A percentile compares a stretch with the other conserved stretches of the same genome.
phyloP scores from a whole-genome alignment of 2,113 vertebrate genomes.

The Puma concolor region DNA sequence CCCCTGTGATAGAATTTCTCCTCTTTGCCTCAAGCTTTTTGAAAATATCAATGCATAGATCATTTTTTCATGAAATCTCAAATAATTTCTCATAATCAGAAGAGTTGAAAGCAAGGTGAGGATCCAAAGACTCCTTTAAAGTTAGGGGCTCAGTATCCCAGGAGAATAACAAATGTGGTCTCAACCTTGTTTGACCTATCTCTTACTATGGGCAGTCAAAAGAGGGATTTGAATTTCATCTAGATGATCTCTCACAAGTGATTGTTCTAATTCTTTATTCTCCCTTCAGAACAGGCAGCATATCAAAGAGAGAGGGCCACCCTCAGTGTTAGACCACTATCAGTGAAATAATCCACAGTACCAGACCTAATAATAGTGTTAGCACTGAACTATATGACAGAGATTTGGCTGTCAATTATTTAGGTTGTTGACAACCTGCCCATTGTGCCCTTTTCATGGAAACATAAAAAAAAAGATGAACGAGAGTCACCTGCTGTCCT shows the following conservation, averaged over 20 bases:
- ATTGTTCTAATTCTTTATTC: background rate
- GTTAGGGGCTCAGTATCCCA: background rate
- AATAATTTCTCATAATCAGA: background rate
- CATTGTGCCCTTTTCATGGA: slow-evolving; percentile 20
- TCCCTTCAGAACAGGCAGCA: background rate
- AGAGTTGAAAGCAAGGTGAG: background rate
- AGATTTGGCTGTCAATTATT: background rate
- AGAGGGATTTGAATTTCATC: background rate
- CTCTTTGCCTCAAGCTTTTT: background rate
- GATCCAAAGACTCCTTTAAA: background rate
- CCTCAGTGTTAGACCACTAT: background rate
- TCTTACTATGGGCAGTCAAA: background rate
- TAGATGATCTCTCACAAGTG: background rate
- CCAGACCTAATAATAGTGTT: background rate
- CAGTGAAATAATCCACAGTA: background rate
- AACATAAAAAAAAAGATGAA: background rate
- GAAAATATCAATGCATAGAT: background rate
- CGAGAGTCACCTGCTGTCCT: background rate
- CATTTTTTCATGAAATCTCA: background rate
- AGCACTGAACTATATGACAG: background rate
- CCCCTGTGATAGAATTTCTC: background rate
- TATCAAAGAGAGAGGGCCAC: background rate
- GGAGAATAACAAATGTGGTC: background rate
- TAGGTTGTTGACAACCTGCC: background rate
- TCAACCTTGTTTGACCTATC: background rate